A percentile compares a stretch with the other conserved stretches of the same genome.
Evolutionary conservation across 2,888 invertebrate genomes (phyloP).

Genomic region (Acanthoscelides obtectus): DNA sequence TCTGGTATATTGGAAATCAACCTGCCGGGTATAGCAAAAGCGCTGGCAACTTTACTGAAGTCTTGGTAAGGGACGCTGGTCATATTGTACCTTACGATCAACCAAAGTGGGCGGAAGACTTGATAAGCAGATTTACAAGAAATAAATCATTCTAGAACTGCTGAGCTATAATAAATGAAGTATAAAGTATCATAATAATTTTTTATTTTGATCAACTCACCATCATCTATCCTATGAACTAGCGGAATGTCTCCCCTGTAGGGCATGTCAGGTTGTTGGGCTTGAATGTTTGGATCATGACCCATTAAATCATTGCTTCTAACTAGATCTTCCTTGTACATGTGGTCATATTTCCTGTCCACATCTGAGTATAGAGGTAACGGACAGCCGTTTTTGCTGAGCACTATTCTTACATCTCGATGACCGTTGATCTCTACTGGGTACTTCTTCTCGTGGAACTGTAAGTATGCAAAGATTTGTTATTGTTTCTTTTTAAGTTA

Average conservation of each 20-base stretch:
- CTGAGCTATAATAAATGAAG: too few relatives aligned
- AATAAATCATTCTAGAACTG: slow-evolving; percentile 14
- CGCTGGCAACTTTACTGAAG: slow-evolving; percentile 63
- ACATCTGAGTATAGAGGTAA: slow-evolving; percentile 42
- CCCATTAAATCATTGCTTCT: slow-evolving; percentile 27
- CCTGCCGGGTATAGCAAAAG: slow-evolving; percentile 70
- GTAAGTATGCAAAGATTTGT: slow-evolving; percentile 26
- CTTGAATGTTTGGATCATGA: slow-evolving; percentile 44
- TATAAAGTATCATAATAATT: too few relatives aligned
- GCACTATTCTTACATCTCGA: slow-evolving; percentile 48
- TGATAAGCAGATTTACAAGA: slow-evolving; percentile 49
- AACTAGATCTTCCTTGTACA: slow-evolving; percentile 24
- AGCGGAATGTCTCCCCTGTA: slow-evolving; percentile 63
- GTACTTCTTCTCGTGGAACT: slow-evolving; percentile 60
- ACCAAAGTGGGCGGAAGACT: slow-evolving; percentile 66
- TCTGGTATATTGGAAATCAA: slow-evolving; percentile 63
- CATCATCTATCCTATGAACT: slow-evolving; percentile 56
- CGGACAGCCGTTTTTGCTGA: slow-evolving; percentile 52
- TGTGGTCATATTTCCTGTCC: slow-evolving; percentile 40
- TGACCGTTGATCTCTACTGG: slow-evolving; percentile 53
- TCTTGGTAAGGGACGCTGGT: slow-evolving; percentile 72
- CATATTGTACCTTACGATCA: slow-evolving; percentile 77
- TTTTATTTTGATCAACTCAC: slow-evolving; percentile 28
- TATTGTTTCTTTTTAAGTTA: too few relatives aligned
- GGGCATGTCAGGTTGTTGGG: slow-evolving; percentile 41